A percentile compares a stretch with the other conserved stretches of the same genome.
phyloP scores from a whole-genome alignment of 1,140 invertebrate species.

The Drosophila lacertosa region DNA sequence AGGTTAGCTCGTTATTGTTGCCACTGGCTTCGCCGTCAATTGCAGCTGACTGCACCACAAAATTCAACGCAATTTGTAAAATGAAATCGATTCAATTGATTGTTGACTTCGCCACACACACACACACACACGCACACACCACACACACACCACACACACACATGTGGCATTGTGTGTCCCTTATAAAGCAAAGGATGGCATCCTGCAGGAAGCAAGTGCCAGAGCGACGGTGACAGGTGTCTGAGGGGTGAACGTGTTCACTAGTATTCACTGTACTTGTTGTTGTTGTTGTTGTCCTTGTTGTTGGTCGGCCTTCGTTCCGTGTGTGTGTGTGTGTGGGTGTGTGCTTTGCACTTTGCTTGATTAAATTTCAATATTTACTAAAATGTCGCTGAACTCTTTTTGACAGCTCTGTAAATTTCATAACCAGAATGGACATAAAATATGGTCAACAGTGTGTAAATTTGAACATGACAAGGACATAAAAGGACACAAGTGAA shows the following conservation, averaged over 20 bases:
- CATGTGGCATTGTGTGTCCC: constrained; percentile 33
- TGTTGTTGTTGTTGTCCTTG: constrained; percentile 65
- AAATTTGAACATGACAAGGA: constrained; percentile 74
- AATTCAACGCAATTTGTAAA: constrained; percentile 83
- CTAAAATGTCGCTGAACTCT: constrained; percentile 83
- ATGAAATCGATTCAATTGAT: constrained; percentile 83
- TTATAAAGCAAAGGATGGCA: constrained; percentile 52
- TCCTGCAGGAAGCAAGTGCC: constrained; percentile 55
- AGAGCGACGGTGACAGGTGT: constrained; percentile 74
- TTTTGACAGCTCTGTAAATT: constrained; percentile 82
- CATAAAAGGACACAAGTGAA: constrained; percentile 48
- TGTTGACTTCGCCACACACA: constrained; percentile 75
- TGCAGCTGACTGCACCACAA: constrained; percentile 81
- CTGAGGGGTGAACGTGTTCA: constrained; percentile 60
- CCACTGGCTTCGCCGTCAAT: constrained; percentile 75
- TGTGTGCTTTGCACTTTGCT: constrained; percentile 73
- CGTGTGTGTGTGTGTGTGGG: constrained; percentile 13
- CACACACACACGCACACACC: constrained; percentile 23
- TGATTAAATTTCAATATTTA: constrained; percentile 83
- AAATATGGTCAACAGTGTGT: constrained; percentile 80
- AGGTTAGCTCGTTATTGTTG: constrained; percentile 74
- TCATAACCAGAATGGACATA: constrained; percentile 82
- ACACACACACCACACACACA: constrained; percentile 25
- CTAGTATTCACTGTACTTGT: no score
- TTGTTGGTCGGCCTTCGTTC: constrained; percentile 39